Base-by-base conservation (phyloP, 2,888 invertebrate species). In the Tortrix viridana region DNA sequence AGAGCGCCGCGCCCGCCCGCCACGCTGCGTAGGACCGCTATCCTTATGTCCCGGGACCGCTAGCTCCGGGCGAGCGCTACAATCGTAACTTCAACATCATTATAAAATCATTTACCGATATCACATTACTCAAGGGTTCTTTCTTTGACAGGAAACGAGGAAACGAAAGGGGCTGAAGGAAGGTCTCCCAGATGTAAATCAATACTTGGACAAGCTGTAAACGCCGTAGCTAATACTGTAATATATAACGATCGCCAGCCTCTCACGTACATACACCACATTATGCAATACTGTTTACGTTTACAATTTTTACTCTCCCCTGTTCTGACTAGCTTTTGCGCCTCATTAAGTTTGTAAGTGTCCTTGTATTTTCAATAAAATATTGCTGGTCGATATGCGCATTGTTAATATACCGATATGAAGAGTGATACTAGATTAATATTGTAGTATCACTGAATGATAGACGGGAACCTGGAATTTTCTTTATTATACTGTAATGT, bases 121-220 rank as follows among this genome's bases (percentile, higher is more conserved):
- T 16, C 48, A 38, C 38, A 12, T 54, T 62, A 43, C 60, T 32
- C 50, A 1, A 46, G 47, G 50, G 46, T 23, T 58, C 60, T 63
- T 77, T 77, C 71, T 66, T 72, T 90, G 93, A 52, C 93, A 96
- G 95, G 98, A 98, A 62, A 99, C 97, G 76, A 97, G 99, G 89
- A 99, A 99, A 94, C 96, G 99, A 92, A 99, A 99, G 95, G 99
- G 99, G 91, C 94, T 99, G 85, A 99, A 99, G 93, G 99, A 99
- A 86, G 98, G 97, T 88, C 95, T 99, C 75, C 99, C 99, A 80
- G 97, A 98, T 85, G 94, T 99, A 83, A 92, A 96, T 83, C 96
- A 97, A 94, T 99, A 98, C 93, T 94, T 99, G 93, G 99, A 99
- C 95, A 99, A 99, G 94, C 94, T 99, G 96, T 99, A 99, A 98